A percentile compares a stretch with the other conserved stretches of the same genome.
Conservation (phyloP, 2,888 invertebrate genomes). For the Himalopsyche kuldschensis region DNA sequence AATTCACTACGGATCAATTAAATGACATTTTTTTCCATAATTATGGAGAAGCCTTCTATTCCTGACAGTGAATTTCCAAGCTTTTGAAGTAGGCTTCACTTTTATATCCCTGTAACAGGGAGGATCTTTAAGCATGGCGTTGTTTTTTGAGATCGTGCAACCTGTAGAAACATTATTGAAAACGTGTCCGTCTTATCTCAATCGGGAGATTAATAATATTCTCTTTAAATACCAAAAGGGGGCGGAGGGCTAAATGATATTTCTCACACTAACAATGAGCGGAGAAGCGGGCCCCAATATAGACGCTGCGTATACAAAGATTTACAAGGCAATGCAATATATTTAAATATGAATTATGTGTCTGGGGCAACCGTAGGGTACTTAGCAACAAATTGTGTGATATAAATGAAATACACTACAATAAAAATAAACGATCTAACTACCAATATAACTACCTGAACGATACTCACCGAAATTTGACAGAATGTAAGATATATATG, state of each 20-base stretch:
- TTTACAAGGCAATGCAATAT: background rate
- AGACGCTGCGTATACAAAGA: background rate
- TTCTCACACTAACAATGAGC: conserved; percentile 2
- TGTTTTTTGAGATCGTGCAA: conserved; percentile 21
- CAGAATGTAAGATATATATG: too few relatives aligned
- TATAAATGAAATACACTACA: too few relatives aligned
- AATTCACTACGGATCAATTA: too few relatives aligned
- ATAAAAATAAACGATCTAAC: too few relatives aligned
- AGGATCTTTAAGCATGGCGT: background rate
- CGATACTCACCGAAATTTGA: too few relatives aligned
- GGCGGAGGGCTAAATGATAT: conserved; percentile 13
- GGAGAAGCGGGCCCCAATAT: background rate
- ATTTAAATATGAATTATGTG: background rate
- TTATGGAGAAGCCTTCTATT: too few relatives aligned
- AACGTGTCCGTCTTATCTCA: conserved; percentile 25
- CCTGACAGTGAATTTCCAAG: too few relatives aligned
- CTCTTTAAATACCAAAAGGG: background rate
- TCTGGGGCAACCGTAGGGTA: background rate
- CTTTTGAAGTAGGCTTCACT: background rate
- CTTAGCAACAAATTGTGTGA: too few relatives aligned
- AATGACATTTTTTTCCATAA: too few relatives aligned
- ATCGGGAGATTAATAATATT: background rate
- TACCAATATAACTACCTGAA: too few relatives aligned
- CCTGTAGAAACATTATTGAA: conserved; percentile 27
- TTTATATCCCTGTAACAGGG: background rate